Conservation (phyloP, 2,797 vertebrate species). For the Coranthus polyacanthus region DNA sequence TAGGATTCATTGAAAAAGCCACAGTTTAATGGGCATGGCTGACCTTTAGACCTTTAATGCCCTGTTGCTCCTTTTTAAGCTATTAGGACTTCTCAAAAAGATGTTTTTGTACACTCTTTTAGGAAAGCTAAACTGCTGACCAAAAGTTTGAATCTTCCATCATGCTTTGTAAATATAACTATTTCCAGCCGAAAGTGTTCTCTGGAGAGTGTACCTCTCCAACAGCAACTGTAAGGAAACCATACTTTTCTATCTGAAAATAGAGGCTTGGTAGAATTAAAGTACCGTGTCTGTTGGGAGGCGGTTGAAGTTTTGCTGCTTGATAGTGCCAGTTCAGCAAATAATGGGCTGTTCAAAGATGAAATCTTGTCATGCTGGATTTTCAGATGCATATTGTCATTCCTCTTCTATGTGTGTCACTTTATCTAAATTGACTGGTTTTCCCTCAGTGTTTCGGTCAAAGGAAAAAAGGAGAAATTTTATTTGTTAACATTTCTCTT, state of each 20-base stretch:
- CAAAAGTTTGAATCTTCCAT: slow-evolving; percentile 4
- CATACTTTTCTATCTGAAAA: neutral
- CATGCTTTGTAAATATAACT: neutral
- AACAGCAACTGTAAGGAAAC: neutral
- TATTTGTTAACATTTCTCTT: no score
- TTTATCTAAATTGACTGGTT: slow-evolving; percentile 14
- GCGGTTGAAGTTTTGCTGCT: neutral
- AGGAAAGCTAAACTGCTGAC: slow-evolving; percentile 7
- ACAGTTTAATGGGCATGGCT: neutral
- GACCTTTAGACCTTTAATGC: slow-evolving; percentile 5
- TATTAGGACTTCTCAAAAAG: slow-evolving; percentile 1
- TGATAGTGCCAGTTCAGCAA: neutral
- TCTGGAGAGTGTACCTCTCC: neutral
- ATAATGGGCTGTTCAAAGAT: slow-evolving; percentile 13
- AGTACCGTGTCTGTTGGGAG: neutral
- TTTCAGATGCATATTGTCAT: neutral
- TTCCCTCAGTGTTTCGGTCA: neutral
- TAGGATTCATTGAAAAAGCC: neutral
- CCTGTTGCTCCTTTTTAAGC: neutral
- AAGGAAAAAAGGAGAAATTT: neutral
- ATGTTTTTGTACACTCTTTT: slow-evolving; percentile 1
- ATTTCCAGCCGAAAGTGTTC: neutral
- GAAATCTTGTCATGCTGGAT: neutral
- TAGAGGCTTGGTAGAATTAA: neutral
- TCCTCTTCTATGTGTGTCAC: neutral